Evolutionary conservation across 2,888 invertebrate genomes (phyloP).

Genomic region (Drosophila nr. medialis): DNA sequence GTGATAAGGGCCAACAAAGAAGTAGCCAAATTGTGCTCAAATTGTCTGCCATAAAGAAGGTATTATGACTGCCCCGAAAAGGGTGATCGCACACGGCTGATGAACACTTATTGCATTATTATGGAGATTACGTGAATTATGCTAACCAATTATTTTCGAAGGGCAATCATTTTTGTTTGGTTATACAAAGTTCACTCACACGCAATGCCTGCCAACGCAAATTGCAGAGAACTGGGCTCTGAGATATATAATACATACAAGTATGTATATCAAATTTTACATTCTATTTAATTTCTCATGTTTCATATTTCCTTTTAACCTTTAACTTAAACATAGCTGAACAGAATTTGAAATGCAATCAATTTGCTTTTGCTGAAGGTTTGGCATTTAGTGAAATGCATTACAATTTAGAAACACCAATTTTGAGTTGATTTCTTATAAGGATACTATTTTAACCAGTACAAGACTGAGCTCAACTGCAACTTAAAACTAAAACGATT

Average conservation of each 20-base stretch:
- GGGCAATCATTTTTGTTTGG: slow-evolving; percentile 51
- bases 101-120: slow-evolving; percentile 33
- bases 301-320: neutral
- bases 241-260: neutral
- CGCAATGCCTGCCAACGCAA: neutral
- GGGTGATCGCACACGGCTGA: slow-evolving; percentile 4
- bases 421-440: neutral
- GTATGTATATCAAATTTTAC: neutral
- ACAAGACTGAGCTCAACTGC: neutral
- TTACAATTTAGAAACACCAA: neutral
- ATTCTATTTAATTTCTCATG: neutral
- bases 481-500: neutral
- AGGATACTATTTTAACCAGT: neutral
- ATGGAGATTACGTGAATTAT: slow-evolving; percentile 56
- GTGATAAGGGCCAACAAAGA: slow-evolving; percentile 41
- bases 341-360: neutral
- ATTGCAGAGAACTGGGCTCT: neutral
- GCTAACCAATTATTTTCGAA: slow-evolving; percentile 40
- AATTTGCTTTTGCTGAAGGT: neutral
- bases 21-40: slow-evolving; percentile 57
- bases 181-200: slow-evolving; percentile 21
- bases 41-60: slow-evolving; percentile 21
- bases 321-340: neutral
- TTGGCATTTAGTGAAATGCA: neutral
- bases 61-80: neutral